Evolutionary conservation across 2,113 vertebrate genomes (phyloP).

Genomic region (Carettochelys insculpta): DNA sequence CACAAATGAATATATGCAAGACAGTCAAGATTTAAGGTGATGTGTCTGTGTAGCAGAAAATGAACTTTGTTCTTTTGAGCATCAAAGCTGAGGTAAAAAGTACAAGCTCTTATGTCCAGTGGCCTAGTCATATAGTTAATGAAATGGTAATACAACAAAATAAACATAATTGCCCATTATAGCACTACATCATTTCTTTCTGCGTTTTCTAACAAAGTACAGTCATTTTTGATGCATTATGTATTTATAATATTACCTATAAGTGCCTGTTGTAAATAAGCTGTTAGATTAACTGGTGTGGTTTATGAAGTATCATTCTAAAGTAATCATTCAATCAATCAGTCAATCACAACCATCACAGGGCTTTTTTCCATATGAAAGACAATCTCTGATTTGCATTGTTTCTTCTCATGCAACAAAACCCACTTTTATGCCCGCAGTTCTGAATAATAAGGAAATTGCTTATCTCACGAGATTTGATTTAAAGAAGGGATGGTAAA

Average conservation of each 20-base stretch:
- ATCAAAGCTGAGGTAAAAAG: background rate
- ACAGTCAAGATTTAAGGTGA: conserved; percentile 40
- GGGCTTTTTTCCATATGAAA: conserved; percentile 33
- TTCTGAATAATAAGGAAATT: conserved; percentile 7
- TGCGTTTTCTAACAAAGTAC: background rate
- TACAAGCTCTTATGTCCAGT: background rate
- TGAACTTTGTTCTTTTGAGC: conserved; percentile 33
- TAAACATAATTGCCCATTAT: background rate
- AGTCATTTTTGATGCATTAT: conserved; percentile 23
- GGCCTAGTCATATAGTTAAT: background rate
- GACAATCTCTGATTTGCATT: conserved; percentile 11
- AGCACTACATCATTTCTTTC: background rate
- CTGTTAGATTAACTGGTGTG: conserved; percentile 46
- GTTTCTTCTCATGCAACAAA: conserved; percentile 14
- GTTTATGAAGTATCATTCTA: conserved; percentile 35
- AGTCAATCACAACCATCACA: conserved; percentile 40
- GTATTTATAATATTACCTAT: conserved; percentile 49
- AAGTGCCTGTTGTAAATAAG: conserved; percentile 58
- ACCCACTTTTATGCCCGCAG: background rate
- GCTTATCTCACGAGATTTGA: background rate
- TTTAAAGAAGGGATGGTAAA: background rate
- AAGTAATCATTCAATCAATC: conserved; percentile 57
- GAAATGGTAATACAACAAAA: conserved; percentile 14
- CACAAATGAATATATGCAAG: conserved; percentile 53
- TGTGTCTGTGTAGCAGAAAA: conserved; percentile 18